phyloP scores from a whole-genome alignment of 2,113 vertebrate genomes.

The Xenopus borealis region DNA sequence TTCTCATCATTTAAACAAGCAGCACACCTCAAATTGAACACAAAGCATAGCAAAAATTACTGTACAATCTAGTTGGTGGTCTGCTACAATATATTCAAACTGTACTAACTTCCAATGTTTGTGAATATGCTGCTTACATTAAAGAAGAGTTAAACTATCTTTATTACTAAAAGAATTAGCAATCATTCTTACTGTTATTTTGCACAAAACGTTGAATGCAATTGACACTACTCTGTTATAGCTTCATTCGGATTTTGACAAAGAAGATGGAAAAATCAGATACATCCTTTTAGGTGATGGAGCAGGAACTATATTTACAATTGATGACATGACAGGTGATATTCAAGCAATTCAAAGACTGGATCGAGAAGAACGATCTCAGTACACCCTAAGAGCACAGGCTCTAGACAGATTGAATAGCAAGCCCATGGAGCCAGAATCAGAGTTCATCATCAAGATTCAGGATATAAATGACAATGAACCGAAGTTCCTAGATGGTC shows the following conservation, averaged over 20 bases:
- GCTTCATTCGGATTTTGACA: constrained; percentile 97
- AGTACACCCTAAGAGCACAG: constrained; percentile 84
- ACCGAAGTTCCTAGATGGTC: constrained; percentile 89
- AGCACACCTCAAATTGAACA: no score
- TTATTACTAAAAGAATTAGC: no score
- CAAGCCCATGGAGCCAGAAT: constrained; percentile 87
- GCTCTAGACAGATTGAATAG: constrained; percentile 83
- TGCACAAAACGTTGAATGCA: no score
- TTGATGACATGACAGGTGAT: constrained; percentile 91
- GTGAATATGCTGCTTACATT: no score
- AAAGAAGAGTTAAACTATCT: no score
- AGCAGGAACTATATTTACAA: constrained; percentile 88
- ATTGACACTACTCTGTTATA: constrained; percentile 46
- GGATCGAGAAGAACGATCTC: constrained; percentile 86
- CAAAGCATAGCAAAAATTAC: no score
- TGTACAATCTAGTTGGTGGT: no score
- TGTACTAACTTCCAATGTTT: no score
- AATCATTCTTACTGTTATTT: no score
- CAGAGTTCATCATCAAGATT: constrained; percentile 95
- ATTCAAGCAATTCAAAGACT: constrained; percentile 93
- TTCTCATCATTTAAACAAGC: no score
- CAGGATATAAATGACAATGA: constrained; percentile 98
- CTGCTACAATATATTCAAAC: no score
- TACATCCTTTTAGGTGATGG: constrained; percentile 93
- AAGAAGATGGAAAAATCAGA: constrained; percentile 88